phyloP scores from a whole-genome alignment of 2,888 invertebrate species.

The Trachelus tabidus region DNA sequence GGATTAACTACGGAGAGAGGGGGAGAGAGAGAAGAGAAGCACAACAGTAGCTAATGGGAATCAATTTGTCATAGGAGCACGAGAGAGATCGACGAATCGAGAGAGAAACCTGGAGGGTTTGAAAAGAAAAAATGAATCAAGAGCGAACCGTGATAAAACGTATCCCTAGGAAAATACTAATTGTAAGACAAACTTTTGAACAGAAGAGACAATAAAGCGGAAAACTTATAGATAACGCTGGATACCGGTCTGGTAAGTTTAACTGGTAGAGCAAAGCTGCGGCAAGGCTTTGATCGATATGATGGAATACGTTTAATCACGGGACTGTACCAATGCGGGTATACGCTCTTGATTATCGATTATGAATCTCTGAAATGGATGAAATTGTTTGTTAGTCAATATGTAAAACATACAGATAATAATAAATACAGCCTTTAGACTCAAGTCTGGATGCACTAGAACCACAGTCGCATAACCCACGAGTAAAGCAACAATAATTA shows the following conservation, averaged over 20 bases:
- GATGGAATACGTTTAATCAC: neutral
- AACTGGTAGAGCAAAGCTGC: neutral
- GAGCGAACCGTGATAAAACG: neutral
- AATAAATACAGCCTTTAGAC: slow-evolving; percentile 34
- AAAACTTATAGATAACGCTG: neutral
- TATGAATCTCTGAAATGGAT: neutral
- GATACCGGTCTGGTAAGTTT: neutral
- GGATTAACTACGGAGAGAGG: neutral
- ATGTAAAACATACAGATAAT: slow-evolving; percentile 14
- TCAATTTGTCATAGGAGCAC: no score
- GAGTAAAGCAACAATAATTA: slow-evolving; percentile 52
- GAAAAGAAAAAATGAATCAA: neutral
- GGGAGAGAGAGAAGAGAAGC: no score
- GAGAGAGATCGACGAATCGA: neutral
- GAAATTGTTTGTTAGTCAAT: neutral
- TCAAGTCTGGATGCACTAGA: slow-evolving; percentile 48
- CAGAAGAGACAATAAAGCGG: neutral
- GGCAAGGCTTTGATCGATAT: neutral
- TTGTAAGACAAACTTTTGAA: neutral
- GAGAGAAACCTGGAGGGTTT: neutral
- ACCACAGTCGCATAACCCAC: slow-evolving; percentile 51
- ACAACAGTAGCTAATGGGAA: no score
- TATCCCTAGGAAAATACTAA: neutral
- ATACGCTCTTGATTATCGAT: neutral
- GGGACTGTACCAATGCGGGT: neutral